These are phyloP conservation scores for Apogon talboti DNA, from an alignment of 2,797 vertebrate genomes.

Conservation along the genomic window DNA sequence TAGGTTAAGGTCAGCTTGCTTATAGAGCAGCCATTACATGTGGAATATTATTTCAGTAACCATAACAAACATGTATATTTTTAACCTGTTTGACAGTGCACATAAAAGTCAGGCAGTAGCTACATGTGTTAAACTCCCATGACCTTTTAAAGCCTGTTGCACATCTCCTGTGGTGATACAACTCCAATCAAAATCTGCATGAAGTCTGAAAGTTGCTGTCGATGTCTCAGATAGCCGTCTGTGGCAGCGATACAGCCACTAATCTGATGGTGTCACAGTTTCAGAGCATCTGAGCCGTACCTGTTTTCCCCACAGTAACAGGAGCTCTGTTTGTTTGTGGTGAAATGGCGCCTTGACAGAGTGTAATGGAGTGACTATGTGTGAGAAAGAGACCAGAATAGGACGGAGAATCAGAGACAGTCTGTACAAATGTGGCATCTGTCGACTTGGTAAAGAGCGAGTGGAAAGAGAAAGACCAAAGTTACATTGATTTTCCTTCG, in stretches of 20 bases:
- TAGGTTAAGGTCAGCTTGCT: not conserved
- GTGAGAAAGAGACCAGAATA: slow-evolving; percentile 42
- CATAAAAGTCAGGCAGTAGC: too few species aligned
- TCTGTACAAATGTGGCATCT: slow-evolving; percentile 9
- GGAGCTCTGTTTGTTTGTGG: slow-evolving; percentile 68
- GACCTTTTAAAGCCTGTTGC: too few species aligned
- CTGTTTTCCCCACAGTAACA: slow-evolving; percentile 54
- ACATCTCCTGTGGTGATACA: not conserved
- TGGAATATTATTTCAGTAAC: not conserved
- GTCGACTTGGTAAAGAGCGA: slow-evolving; percentile 16
- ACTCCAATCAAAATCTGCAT: not conserved
- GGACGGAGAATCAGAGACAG: slow-evolving; percentile 36
- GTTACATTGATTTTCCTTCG: slow-evolving; percentile 15
- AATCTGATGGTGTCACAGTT: slow-evolving; percentile 46
- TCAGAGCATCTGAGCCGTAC: slow-evolving; percentile 25
- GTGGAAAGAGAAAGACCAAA: slow-evolving; percentile 15
- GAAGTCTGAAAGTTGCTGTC: slow-evolving; percentile 19
- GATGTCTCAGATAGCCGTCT: slow-evolving; percentile 24
- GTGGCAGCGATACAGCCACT: slow-evolving; percentile 29
- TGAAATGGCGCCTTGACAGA: slow-evolving; percentile 55
- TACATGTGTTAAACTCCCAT: too few species aligned
- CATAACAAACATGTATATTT: too few species aligned
- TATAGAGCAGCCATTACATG: not conserved
- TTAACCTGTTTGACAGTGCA: too few species aligned
- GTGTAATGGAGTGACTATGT: slow-evolving; percentile 47